Conservation (phyloP, 92 coral and sea anemone genomes). For the Micromussa lordhowensis region DNA sequence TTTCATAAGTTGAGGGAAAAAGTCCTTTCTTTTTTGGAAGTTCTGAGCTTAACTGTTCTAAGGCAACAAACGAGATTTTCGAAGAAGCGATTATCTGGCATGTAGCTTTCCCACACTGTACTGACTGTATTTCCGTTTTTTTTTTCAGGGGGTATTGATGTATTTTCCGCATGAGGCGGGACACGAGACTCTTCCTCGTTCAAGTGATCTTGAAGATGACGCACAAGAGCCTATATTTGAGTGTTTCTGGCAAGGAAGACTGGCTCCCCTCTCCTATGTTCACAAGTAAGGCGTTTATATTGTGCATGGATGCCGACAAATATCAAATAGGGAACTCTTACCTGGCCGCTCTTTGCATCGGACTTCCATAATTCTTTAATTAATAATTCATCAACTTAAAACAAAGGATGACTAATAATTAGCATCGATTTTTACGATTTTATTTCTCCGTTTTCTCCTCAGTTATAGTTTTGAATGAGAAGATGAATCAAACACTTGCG, state of each 20-base stretch:
- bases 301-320: neutral
- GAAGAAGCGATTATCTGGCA: neutral
- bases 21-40: no score
- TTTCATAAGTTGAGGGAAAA: neutral
- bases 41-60: neutral
- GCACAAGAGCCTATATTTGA: slow-evolving; percentile 86
- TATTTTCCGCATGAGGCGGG: slow-evolving; percentile 91
- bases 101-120: neutral
- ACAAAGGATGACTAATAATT: no score
- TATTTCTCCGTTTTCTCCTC: no score
- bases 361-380: no score
- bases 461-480: no score
- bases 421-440: no score
- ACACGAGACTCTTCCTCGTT: slow-evolving; percentile 83
- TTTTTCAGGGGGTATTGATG: slow-evolving; percentile 88
- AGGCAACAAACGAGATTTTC: neutral
- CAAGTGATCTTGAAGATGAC: slow-evolving; percentile 63
- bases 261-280: slow-evolving; percentile 88
- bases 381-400: no score
- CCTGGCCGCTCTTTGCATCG: neutral
- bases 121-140: neutral
- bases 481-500: no score
- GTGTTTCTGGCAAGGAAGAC: slow-evolving; percentile 92
- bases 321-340: neutral
- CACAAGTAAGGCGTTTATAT: slow-evolving; percentile 59